phyloP scores from a whole-genome alignment of 2,113 vertebrate species.

The Lynx canadensis region DNA sequence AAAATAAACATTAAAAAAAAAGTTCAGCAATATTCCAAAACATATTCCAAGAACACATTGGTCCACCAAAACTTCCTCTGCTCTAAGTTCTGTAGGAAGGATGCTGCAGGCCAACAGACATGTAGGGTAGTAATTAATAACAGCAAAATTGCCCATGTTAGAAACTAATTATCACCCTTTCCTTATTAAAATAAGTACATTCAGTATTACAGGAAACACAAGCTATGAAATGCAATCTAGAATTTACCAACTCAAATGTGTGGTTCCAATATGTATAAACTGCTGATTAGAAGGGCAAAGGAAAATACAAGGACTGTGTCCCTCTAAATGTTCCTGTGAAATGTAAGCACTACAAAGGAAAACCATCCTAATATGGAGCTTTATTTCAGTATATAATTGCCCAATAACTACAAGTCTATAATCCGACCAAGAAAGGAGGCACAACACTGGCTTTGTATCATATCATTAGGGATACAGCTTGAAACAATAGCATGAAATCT shows the following conservation, averaged over 20 bases:
- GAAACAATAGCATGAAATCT: constrained; percentile 71
- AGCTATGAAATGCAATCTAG: constrained; percentile 72
- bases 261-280: constrained; percentile 45
- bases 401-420: constrained; percentile 36
- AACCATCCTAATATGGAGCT: background rate
- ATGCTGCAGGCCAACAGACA: constrained; percentile 76
- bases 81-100: constrained; percentile 83
- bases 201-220: constrained; percentile 77
- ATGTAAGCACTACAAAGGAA: background rate
- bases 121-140: constrained; percentile 79
- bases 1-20: background rate
- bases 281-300: background rate
- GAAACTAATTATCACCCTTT: constrained; percentile 81
- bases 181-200: constrained; percentile 81
- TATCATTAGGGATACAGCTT: constrained; percentile 60
- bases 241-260: constrained; percentile 77
- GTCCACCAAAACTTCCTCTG: constrained; percentile 81
- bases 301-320: constrained; percentile 25
- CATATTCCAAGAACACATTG: constrained; percentile 60
- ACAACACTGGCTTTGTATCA: constrained; percentile 55
- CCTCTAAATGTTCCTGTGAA: constrained; percentile 40
- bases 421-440: constrained; percentile 12
- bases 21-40: constrained; percentile 75
- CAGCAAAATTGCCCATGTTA: constrained; percentile 78
- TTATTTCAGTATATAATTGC: background rate